A percentile compares a stretch with the other conserved stretches of the same genome.
Conservation (phyloP, 1,140 invertebrate species). For the Zaprionus taronus region DNA sequence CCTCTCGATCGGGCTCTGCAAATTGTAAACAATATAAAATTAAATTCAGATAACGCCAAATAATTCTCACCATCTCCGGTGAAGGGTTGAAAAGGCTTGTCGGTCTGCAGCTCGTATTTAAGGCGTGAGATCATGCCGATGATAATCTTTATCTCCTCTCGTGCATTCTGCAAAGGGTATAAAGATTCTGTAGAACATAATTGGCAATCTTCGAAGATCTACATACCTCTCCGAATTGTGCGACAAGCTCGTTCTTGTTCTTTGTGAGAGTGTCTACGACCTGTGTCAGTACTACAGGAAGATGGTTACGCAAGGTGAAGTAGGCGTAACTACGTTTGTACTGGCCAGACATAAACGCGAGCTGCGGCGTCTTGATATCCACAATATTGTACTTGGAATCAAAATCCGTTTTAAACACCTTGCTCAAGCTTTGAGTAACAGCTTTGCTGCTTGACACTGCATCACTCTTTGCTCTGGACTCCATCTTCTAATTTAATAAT, state of each 20-base stretch:
- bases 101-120: constrained; percentile 96
- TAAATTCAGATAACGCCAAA: not conserved
- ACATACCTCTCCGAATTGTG: constrained; percentile 89
- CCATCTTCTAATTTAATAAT: constrained; percentile 20
- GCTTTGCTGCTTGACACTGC: not conserved
- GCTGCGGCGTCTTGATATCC: constrained; percentile 62
- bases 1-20: constrained; percentile 80
- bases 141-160: constrained; percentile 91
- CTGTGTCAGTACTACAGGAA: constrained; percentile 96
- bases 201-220: constrained; percentile 6
- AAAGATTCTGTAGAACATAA: constrained; percentile 29
- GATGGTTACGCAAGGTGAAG: constrained; percentile 91
- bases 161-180: constrained; percentile 84
- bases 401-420: constrained; percentile 64
- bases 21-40: not conserved
- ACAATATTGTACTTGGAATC: constrained; percentile 80
- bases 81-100: constrained; percentile 90
- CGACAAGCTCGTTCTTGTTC: constrained; percentile 89
- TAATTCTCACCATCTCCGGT: constrained; percentile 72
- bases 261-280: constrained; percentile 93
- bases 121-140: constrained; percentile 93
- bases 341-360: constrained; percentile 66
- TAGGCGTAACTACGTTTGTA: constrained; percentile 92
- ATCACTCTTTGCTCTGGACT: constrained; percentile 13
- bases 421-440: constrained; percentile 9